Evolutionary conservation across 2,797 vertebrate genomes (phyloP).

Genomic region (Poecilia wingei): DNA sequence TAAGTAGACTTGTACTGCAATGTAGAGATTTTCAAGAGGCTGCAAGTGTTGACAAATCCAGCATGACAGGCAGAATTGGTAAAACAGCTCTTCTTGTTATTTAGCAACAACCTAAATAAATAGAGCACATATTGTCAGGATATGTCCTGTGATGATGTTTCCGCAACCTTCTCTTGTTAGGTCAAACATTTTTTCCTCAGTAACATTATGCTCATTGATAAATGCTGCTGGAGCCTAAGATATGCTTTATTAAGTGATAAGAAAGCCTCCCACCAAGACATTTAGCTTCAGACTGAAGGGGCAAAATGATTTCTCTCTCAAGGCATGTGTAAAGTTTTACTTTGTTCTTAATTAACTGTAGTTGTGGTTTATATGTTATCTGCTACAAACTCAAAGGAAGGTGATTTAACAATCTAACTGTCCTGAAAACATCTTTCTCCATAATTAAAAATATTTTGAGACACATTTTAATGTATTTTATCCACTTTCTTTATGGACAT

Average conservation of each 20-base stretch:
- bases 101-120: background rate
- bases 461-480: background rate
- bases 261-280: background rate
- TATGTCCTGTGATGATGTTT: background rate
- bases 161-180: background rate
- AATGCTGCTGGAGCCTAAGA: background rate
- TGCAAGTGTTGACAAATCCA: background rate
- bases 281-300: background rate
- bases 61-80: background rate
- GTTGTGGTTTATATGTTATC: background rate
- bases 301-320: background rate
- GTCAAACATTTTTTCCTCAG: background rate
- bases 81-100: background rate
- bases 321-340: background rate
- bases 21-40: background rate
- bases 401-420: background rate
- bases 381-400: background rate
- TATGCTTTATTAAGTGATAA: background rate
- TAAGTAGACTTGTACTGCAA: background rate
- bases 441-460: background rate
- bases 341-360: background rate
- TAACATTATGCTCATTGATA: background rate
- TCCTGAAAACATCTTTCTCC: background rate
- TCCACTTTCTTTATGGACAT: background rate
- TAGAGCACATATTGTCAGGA: background rate